These are phyloP conservation scores for Moxostoma hubbsi DNA, from an alignment of 2,797 vertebrate species.

Conservation along the genomic window DNA sequence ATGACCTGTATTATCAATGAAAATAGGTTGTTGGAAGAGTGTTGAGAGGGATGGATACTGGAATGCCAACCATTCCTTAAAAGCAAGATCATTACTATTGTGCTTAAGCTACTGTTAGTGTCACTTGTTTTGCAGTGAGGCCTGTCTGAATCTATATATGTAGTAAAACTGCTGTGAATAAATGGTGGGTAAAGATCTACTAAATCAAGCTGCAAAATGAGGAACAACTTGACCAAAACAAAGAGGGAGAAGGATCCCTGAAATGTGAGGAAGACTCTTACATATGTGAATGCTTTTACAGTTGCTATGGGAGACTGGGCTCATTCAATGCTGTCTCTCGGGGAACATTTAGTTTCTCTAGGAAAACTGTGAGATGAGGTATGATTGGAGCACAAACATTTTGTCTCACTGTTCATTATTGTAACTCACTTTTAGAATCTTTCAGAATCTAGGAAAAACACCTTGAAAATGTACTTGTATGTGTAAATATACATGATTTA, in stretches of 20 bases:
- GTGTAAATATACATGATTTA: conserved; percentile 29
- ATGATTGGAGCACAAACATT: conserved; percentile 16
- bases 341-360: neutral
- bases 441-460: conserved; percentile 4
- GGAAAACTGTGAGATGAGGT: neutral
- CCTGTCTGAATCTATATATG: conserved; percentile 68
- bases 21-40: neutral
- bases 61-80: neutral
- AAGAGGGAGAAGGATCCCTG: neutral
- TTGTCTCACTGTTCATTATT: conserved; percentile 1
- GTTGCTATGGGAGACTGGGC: neutral
- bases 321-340: neutral
- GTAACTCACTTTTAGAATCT: conserved; percentile 1
- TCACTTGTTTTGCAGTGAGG: neutral
- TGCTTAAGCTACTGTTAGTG: conserved; percentile 25
- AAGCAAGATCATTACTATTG: neutral
- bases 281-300: neutral
- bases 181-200: conserved; percentile 78
- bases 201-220: conserved; percentile 74
- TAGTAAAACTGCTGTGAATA: conserved; percentile 87
- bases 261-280: neutral
- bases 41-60: neutral
- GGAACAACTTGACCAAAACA: conserved; percentile 60
- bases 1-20: neutral
- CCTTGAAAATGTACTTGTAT: conserved; percentile 19